Conservation (phyloP, 2,888 invertebrate species). For the Periphyllus acericola region DNA sequence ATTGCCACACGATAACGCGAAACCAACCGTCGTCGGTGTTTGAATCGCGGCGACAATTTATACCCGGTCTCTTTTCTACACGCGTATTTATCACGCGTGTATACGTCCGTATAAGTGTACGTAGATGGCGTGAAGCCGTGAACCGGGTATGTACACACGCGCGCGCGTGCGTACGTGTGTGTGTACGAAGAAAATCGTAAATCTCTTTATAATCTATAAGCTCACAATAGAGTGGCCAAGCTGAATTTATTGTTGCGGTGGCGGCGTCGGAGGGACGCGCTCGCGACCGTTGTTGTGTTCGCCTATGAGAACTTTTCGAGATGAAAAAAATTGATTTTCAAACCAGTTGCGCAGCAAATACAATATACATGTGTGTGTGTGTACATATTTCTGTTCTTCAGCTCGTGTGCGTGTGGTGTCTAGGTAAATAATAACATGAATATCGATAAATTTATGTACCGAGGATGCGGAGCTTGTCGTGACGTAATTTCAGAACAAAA, state of each 20-base stretch:
- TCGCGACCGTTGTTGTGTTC: background rate
- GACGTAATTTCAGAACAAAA: constrained; percentile 8
- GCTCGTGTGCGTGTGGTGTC: too few relatives aligned
- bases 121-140: constrained; percentile 53
- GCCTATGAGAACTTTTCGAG: constrained; percentile 25
- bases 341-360: background rate
- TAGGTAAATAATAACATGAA: too few relatives aligned
- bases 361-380: too few relatives aligned
- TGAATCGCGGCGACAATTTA: constrained; percentile 49
- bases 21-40: constrained; percentile 19
- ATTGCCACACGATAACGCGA: constrained; percentile 47
- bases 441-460: too few relatives aligned
- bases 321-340: constrained; percentile 42
- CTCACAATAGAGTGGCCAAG: constrained; percentile 28
- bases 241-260: constrained; percentile 39
- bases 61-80: background rate
- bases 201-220: constrained; percentile 56
- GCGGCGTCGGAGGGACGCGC: background rate
- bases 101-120: background rate
- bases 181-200: constrained; percentile 22
- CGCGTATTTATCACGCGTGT: background rate
- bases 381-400: too few relatives aligned
- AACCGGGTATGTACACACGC: background rate
- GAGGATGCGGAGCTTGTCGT: background rate
- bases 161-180: background rate